Evolutionary conservation across 2,888 invertebrate species (phyloP).

Genomic region (Sisyra nigra): DNA sequence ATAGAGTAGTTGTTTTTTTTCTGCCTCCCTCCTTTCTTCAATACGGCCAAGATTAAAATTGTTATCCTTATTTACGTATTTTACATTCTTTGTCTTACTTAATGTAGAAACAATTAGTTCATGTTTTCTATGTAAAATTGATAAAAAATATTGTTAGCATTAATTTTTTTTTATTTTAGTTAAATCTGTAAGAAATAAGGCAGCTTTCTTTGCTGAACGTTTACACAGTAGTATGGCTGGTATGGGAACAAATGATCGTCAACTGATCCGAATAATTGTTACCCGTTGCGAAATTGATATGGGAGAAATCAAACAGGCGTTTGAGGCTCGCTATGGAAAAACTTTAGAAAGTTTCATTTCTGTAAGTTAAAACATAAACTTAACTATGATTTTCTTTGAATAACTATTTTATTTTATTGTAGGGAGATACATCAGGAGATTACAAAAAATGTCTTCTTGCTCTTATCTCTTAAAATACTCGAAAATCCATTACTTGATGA

Average conservation of each 20-base stretch:
- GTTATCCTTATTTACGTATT: too few species aligned
- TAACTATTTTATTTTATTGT: conserved; percentile 23
- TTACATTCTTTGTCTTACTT: too few species aligned
- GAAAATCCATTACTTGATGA: neutral
- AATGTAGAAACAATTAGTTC: too few species aligned
- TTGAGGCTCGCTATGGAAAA: conserved; percentile 56
- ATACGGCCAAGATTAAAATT: too few species aligned
- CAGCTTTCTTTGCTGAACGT: conserved; percentile 72
- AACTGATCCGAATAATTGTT: conserved; percentile 70
- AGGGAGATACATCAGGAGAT: conserved; percentile 75
- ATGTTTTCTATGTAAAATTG: too few species aligned
- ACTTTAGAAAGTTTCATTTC: conserved; percentile 63
- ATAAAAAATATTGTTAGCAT: too few species aligned
- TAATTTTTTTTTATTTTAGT: conserved; percentile 29
- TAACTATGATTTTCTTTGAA: conserved; percentile 9
- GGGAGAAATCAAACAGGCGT: conserved; percentile 68
- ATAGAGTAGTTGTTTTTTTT: too few species aligned
- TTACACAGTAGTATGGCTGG: conserved; percentile 82
- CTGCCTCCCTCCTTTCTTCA: too few species aligned
- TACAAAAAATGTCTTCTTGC: conserved; percentile 72
- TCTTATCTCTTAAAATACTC: conserved; percentile 34
- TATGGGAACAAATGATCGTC: conserved; percentile 72
- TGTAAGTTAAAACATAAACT: conserved; percentile 31
- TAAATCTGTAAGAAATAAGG: conserved; percentile 61
- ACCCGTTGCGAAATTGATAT: conserved; percentile 75